phyloP scores from a whole-genome alignment of 1,140 invertebrate genomes.

The Drosophila neocordata region DNA sequence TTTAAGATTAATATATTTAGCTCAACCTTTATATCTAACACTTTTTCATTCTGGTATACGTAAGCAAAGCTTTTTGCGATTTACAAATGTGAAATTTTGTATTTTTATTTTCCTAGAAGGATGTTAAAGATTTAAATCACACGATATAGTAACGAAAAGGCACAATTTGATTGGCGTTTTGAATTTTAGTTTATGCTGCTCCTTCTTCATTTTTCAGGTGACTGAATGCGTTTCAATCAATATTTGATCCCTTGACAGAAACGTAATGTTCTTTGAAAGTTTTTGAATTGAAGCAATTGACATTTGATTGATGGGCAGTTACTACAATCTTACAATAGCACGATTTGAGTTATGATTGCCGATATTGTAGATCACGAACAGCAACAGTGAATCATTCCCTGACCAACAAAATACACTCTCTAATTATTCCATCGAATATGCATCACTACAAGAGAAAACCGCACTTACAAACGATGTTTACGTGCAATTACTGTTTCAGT shows the following conservation, averaged over 20 bases:
- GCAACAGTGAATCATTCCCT: background rate
- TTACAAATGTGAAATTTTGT: too few relatives aligned
- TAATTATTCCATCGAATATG: background rate
- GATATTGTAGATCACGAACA: background rate
- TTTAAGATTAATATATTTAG: too few relatives aligned
- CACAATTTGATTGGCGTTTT: background rate
- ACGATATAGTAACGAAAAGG: background rate
- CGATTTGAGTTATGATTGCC: background rate
- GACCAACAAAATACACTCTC: conserved; percentile 28
- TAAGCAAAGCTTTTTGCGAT: too few relatives aligned
- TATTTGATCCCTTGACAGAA: background rate
- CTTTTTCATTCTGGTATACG: too few relatives aligned
- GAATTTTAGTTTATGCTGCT: background rate
- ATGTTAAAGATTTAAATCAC: background rate
- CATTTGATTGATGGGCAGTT: conserved; percentile 48
- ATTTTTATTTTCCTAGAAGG: background rate
- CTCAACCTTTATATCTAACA: too few relatives aligned
- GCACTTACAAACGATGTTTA: conserved; percentile 59
- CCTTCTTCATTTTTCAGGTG: background rate
- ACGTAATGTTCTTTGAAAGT: conserved; percentile 4
- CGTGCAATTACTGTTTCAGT: conserved; percentile 76
- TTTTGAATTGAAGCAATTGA: conserved; percentile 40
- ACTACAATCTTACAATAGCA: background rate
- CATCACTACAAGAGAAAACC: conserved; percentile 1
- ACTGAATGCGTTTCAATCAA: background rate